phyloP scores from a whole-genome alignment of 2,797 vertebrate genomes.

The Smutsia temminckii region DNA sequence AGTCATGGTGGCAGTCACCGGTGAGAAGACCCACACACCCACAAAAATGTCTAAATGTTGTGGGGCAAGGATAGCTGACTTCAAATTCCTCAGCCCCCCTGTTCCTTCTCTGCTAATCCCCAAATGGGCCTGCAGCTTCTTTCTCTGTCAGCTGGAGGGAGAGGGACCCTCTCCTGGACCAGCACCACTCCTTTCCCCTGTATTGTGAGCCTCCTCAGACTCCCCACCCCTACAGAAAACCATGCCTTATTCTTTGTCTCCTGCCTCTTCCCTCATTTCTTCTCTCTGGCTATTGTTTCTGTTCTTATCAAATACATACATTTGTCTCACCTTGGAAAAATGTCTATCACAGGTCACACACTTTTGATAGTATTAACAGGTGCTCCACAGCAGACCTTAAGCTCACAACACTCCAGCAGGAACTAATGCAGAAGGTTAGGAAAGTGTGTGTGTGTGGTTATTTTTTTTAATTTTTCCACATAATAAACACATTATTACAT shows the following conservation, averaged over 20 bases:
- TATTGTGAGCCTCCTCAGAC: background rate
- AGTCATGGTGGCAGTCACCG: background rate
- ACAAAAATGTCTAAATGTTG: background rate
- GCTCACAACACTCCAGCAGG: background rate
- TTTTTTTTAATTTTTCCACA: conserved; percentile 2
- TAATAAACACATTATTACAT: background rate
- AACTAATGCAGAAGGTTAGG: background rate
- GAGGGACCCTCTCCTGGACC: background rate
- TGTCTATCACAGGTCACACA: background rate
- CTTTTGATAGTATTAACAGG: background rate
- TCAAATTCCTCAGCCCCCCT: background rate
- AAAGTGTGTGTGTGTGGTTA: background rate
- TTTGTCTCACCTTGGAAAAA: background rate
- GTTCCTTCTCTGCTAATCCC: background rate
- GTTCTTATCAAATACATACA: background rate
- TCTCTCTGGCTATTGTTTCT: background rate
- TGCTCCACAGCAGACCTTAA: background rate
- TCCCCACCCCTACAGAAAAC: background rate
- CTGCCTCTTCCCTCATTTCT: conserved; percentile 10
- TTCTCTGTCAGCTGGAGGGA: background rate
- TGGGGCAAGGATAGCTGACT: background rate
- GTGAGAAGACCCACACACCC: background rate
- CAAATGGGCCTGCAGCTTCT: background rate
- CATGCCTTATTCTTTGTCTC: conserved; percentile 32
- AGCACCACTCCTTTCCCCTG: background rate